phyloP scores from a whole-genome alignment of 1,140 invertebrate genomes.

The Drosophila triauraria region DNA sequence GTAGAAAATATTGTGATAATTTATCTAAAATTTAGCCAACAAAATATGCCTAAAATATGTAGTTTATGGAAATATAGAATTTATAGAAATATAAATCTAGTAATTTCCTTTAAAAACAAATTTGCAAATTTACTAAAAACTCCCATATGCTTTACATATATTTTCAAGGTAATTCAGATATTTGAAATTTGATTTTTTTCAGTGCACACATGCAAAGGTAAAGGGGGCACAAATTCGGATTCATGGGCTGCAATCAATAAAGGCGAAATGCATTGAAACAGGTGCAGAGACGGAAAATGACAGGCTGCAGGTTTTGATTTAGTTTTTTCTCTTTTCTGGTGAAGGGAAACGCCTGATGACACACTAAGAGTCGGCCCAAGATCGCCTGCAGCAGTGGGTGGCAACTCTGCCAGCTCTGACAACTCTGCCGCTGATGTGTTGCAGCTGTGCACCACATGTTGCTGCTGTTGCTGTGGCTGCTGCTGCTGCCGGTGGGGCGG shows the following conservation, averaged over 20 bases:
- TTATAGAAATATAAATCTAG: no score
- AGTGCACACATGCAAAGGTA: conserved; percentile 8
- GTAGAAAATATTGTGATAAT: no score
- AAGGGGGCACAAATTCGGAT: conserved; percentile 29
- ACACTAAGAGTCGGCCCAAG: conserved; percentile 54
- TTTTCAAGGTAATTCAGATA: not conserved
- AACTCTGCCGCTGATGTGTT: conserved; percentile 73
- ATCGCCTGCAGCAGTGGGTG: conserved; percentile 73
- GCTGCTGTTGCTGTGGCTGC: conserved; percentile 39
- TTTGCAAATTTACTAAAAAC: no score
- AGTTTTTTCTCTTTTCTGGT: conserved; percentile 7
- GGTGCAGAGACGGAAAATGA: conserved; percentile 72
- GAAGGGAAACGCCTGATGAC: conserved; percentile 68
- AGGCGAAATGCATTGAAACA: conserved; percentile 73
- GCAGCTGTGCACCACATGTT: conserved; percentile 82
- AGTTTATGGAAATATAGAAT: no score
- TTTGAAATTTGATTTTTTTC: not conserved
- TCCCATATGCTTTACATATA: no score
- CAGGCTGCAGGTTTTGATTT: conserved; percentile 37
- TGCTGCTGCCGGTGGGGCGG: conserved; percentile 53
- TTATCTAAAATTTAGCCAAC: no score
- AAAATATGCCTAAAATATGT: no score
- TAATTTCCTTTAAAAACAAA: not conserved
- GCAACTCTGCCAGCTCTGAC: conserved; percentile 64
- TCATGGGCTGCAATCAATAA: conserved; percentile 73